A percentile compares a stretch with the other conserved stretches of the same genome.
Conservation (phyloP, 2,113 vertebrate genomes). For the Oenanthe oenanthe region DNA sequence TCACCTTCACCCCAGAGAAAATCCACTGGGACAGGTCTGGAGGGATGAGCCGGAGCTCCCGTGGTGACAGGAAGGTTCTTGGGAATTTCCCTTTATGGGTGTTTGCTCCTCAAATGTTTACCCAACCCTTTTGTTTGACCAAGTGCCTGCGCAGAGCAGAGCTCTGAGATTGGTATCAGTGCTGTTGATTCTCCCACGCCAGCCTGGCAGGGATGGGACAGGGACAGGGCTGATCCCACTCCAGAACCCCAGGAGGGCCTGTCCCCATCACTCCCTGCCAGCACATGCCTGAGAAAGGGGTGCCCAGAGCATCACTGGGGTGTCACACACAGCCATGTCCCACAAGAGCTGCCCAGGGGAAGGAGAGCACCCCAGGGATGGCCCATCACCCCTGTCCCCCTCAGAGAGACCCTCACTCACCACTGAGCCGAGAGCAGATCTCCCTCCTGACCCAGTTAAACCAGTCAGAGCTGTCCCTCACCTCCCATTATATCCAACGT, state of each 20-base stretch:
- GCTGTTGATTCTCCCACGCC: accelerated
- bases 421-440: accelerated
- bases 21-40: not conserved
- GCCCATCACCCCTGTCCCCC: not conserved
- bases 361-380: not conserved
- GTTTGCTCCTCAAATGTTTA: conserved; percentile 59
- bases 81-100: conserved; percentile 27
- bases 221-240: not conserved
- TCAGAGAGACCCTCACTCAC: not conserved
- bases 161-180: not conserved
- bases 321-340: not conserved
- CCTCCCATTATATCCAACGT: not conserved
- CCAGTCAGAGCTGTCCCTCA: not conserved
- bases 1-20: not conserved
- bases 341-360: not conserved
- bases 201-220: not conserved
- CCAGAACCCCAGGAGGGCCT: not conserved
- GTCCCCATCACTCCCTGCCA: not conserved
- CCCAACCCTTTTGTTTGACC: conserved; percentile 3
- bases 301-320: accelerated
- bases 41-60: accelerated
- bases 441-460: not conserved
- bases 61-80: not conserved
- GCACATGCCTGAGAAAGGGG: not conserved
- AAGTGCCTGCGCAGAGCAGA: not conserved